A percentile compares a stretch with the other conserved stretches of the same genome.
phyloP scores from a whole-genome alignment of 1,140 invertebrate species.

The Brachionus koreanus region DNA sequence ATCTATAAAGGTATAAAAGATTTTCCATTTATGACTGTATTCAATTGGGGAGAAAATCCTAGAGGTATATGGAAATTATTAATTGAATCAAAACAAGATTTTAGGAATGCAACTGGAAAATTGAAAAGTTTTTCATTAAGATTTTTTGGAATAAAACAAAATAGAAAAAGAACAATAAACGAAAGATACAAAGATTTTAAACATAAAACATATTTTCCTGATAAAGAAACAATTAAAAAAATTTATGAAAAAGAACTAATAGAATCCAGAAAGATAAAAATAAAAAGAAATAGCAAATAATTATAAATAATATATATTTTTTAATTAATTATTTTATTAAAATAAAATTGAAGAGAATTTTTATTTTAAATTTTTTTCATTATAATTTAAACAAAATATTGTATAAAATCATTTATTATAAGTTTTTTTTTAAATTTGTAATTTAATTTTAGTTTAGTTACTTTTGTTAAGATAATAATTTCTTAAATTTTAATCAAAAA shows the following conservation, averaged over 20 bases:
- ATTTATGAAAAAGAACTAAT: constrained; percentile 40
- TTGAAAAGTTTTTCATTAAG: constrained; percentile 4
- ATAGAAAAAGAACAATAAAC: neutral
- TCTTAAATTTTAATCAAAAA: neutral
- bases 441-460: neutral
- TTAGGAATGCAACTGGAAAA: neutral
- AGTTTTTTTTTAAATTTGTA: neutral
- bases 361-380: neutral
- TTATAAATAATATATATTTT: neutral
- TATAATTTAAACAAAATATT: no score
- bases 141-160: neutral
- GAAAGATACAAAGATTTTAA: constrained; percentile 3
- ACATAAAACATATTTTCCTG: neutral
- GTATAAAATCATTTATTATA: no score
- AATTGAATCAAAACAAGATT: neutral
- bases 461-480: neutral
- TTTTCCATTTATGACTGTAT: constrained; percentile 85
- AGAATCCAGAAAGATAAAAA: neutral
- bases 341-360: no score
- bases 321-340: no score
- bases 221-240: neutral
- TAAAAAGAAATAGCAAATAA: neutral
- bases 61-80: constrained; percentile 69
- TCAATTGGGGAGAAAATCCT: constrained; percentile 82
- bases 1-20: constrained; percentile 54